Base-by-base conservation (phyloP, 1,140 invertebrate species). In the Holotrichia oblita region DNA sequence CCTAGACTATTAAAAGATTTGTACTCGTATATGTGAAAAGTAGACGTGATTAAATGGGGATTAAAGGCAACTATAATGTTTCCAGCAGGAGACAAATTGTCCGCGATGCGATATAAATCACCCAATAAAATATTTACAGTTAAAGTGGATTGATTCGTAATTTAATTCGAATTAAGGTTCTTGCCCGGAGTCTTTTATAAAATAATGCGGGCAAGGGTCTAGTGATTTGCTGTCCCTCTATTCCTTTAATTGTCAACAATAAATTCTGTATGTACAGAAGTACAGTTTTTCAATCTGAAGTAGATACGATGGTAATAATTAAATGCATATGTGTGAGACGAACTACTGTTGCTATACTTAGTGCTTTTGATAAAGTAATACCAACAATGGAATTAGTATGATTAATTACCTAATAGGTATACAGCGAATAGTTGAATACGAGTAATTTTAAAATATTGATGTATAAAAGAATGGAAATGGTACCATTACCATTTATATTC, bases 141-240 rank as follows among this genome's bases (percentile, higher is more conserved):
- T 69, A 69, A 69, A 69, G 61, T 69, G 61, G 27, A 69, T 69
- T 69, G 61, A 69, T 69, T 69, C 61, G 61, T 69, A 69, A 69
- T 69, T 34, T 69, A 69, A 69, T 69, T 34, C 61, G 61, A 69
- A 34, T 69, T 34, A 34, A 69, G 61, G 20, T 69, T 27, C 61
- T 69, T 34, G 61, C 61, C 17, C 17, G 14, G 48, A 69, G 61
- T 34, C 22, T 22, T 34, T 69, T 69, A 69, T 69, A 69, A 69
- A 69, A 69, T 27, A 69, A 69, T 69, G 61, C 61, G 61, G 61
- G 61, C 24, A 69, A 69, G 61, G 61, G 20, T 34, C 61, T 22
- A 55, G 48, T 55, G 48, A 55, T 55, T 55, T 55, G 48, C 48
- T 55, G 48, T 17, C 17, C 12, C 17, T 55, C 48, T 55, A 17